These are phyloP conservation scores for Chelon labrosus DNA, from an alignment of 2,797 vertebrate genomes.

Conservation along the genomic window DNA sequence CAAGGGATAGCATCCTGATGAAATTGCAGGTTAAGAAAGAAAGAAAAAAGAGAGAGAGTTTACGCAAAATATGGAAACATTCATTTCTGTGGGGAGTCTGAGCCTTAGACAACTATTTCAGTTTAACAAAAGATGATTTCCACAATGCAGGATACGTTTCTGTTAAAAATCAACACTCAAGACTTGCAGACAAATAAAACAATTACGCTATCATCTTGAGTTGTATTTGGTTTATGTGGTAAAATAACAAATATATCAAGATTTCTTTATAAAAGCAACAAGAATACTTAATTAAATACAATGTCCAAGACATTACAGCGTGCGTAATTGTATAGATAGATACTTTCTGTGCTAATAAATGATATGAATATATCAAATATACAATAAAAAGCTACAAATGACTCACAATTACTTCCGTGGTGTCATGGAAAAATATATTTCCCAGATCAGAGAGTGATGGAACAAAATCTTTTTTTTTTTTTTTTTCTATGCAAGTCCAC, in stretches of 20 bases:
- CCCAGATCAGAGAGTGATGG: background rate
- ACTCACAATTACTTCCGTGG: slow-evolving; percentile 35
- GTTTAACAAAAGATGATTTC: background rate
- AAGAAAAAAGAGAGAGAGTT: no score
- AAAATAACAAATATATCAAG: no score
- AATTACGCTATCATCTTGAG: no score
- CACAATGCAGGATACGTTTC: background rate
- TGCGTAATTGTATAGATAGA: background rate
- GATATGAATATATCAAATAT: background rate
- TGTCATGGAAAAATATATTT: background rate
- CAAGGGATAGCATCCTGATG: background rate
- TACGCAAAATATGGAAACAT: no score
- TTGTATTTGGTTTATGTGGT: no score
- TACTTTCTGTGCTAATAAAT: background rate
- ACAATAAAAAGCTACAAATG: background rate
- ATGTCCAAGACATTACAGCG: background rate
- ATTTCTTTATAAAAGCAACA: no score
- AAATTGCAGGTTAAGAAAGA: background rate
- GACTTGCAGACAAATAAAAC: background rate
- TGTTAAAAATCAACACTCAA: background rate
- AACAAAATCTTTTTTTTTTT: background rate
- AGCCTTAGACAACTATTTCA: background rate
- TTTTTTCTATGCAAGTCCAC: no score
- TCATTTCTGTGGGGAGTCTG: background rate
- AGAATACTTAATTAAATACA: background rate